Conservation (phyloP, 2,797 vertebrate genomes). For the Vultur gryphus region DNA sequence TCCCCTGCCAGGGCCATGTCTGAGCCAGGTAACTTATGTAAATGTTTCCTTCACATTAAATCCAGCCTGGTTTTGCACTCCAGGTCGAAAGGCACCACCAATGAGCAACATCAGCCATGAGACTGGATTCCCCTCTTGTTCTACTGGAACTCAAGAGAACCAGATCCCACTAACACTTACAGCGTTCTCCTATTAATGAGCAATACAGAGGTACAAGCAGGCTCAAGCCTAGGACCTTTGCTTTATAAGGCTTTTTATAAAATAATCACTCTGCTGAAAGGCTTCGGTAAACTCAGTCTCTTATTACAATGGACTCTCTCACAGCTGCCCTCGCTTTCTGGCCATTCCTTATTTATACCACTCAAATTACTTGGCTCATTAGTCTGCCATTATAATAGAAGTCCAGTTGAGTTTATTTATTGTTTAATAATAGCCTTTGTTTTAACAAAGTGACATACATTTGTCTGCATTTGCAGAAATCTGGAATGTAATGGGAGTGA, state of each 20-base stretch:
- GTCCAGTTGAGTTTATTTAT: not conserved
- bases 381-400: not conserved
- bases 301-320: not conserved
- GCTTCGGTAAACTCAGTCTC: not conserved
- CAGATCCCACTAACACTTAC: not conserved
- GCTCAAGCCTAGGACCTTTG: not conserved
- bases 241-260: not conserved
- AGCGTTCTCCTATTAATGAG: not conserved
- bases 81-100: not conserved
- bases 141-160: not conserved
- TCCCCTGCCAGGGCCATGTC: not conserved
- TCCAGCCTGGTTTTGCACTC: not conserved
- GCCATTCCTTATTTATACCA: not conserved
- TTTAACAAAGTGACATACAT: not conserved
- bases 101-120: not conserved
- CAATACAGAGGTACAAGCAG: not conserved
- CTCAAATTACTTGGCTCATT: slow-evolving; percentile 5
- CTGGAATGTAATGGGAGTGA: not conserved
- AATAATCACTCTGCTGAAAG: not conserved
- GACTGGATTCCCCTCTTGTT: not conserved
- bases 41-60: not conserved
- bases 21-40: not conserved
- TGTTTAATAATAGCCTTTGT: not conserved
- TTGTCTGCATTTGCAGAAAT: not conserved
- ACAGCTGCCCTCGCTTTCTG: not conserved